Conservation (phyloP, 2,888 invertebrate genomes). For the Himalopsyche japonica region DNA sequence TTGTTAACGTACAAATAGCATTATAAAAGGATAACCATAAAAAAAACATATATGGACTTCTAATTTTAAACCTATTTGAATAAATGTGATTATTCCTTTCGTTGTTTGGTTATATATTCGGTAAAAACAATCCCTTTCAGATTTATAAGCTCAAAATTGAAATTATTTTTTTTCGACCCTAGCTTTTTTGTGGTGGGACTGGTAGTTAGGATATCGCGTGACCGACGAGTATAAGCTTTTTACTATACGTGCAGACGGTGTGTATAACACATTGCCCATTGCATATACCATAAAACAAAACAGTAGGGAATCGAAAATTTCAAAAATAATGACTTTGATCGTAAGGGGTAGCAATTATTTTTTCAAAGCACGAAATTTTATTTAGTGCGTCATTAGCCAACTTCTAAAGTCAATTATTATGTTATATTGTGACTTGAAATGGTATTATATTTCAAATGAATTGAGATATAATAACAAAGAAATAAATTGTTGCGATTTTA, state of each 20-base stretch:
- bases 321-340: neutral
- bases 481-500: no score
- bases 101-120: no score
- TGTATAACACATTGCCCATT: neutral
- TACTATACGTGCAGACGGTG: neutral
- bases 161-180: neutral
- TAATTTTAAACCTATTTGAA: no score
- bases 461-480: no score
- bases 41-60: no score
- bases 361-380: neutral
- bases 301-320: neutral
- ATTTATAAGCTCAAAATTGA: no score
- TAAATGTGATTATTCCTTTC: no score
- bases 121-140: no score
- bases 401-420: neutral
- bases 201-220: constrained; percentile 26
- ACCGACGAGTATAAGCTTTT: neutral
- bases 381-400: neutral
- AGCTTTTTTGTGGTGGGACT: neutral
- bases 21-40: no score
- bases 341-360: neutral
- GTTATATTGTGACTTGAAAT: no score
- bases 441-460: no score
- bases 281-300: neutral
- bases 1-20: no score